phyloP scores from a whole-genome alignment of 2,113 vertebrate species.

The Paradisaea rubra region DNA sequence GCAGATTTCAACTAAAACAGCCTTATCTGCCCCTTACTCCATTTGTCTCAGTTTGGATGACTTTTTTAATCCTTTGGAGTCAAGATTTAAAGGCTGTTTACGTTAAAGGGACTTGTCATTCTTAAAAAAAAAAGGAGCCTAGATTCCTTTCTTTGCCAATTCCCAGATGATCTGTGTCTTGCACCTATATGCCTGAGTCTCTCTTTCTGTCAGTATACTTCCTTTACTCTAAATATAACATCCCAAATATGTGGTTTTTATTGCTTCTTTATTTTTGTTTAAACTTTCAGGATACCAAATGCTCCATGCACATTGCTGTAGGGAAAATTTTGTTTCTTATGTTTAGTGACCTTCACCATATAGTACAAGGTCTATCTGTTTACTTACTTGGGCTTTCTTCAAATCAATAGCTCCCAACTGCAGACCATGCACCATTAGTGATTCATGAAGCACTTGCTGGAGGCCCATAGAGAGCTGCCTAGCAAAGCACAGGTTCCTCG shows the following conservation, averaged over 20 bases:
- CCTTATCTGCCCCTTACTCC: not conserved
- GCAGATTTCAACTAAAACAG: not conserved
- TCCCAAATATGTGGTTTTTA: not conserved
- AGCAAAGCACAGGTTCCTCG: not conserved
- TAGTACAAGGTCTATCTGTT: not conserved
- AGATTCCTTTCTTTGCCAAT: not conserved
- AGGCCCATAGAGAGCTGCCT: not conserved
- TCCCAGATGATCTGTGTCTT: not conserved
- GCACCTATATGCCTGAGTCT: not conserved
- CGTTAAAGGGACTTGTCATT: not conserved
- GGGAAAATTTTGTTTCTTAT: not conserved
- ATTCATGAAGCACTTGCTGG: not conserved
- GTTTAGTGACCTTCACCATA: constrained; percentile 18
- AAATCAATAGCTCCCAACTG: not conserved
- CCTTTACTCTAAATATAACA: not conserved
- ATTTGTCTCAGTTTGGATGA: not conserved
- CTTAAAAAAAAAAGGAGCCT: not conserved
- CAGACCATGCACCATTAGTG: not conserved
- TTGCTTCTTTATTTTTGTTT: too few species aligned
- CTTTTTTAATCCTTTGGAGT: not conserved
- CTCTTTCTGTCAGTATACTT: not conserved
- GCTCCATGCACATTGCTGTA: not conserved
- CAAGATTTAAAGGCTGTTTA: not conserved
- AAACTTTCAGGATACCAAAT: not conserved
- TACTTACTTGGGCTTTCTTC: not conserved